Base-by-base conservation (phyloP, 2,888 invertebrate species). In the Metacarcinus magister region DNA sequence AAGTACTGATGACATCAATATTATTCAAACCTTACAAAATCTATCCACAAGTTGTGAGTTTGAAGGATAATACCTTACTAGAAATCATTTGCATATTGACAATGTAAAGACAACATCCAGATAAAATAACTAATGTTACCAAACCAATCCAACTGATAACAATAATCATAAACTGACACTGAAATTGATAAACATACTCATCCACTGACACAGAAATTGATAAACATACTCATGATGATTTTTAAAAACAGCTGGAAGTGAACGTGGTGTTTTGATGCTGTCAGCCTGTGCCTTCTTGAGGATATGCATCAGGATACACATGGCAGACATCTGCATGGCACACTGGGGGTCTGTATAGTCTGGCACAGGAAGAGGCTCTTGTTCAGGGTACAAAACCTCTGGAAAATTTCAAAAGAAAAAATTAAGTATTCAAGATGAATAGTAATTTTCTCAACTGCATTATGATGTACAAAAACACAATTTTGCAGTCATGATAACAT, bases 271-370 rank as follows among this genome's bases (percentile, higher is more conserved):
- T 97, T 98, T 98, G 97, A 98, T 98, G 97, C 98, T 98, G 97
- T 99, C 99, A 2, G 98, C 98, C 97, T 99, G 99, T 0, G 99
- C 99, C 98, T 99, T 99, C 97, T 99, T 99, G 97, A 99, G 98
- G 96, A 99, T 98, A 98, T 99, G 99, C 97, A 99, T 99, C 99
- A 99, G 99, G 97, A 99, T 99, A 97, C 99, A 99, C 19, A 99
- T 99, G 97, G 99, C 98, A 0, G 99, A 99, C 98, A 99, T 99
- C 97, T 99, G 98, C 97, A 99, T 98, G 10, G 99, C 99, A 97
- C 99, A 99, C 96, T 98, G 98, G 0, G 99, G 98, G 97, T 99
- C 98, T 93, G 98, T 98, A 97, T 98, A 98, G 97, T 99, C 99
- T 0, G 99, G 99, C 19, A 99, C 98, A 0, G 99, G 98, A 46